Percentiles rank a stretch among this genome's conserved stretches.
Evolutionary conservation across 2,888 invertebrate genomes (phyloP).

Genomic region (Erannis defoliaria): DNA sequence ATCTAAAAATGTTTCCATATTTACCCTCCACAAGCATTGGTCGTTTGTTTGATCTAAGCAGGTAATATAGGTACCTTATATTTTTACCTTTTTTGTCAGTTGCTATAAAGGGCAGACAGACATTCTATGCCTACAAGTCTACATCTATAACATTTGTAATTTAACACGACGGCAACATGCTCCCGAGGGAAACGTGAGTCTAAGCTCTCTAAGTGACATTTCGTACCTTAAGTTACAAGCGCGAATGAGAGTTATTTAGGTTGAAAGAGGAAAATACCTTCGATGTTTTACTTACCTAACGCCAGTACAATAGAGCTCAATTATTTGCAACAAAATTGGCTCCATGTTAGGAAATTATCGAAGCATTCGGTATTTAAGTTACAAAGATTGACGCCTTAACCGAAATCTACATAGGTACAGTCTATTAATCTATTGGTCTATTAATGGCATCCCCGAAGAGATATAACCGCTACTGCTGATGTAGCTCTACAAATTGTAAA

Average conservation of each 20-base stretch:
- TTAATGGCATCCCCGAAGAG: no score
- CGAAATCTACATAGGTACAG: no score
- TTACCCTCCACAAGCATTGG: no score
- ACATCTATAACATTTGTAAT: conserved; percentile 18
- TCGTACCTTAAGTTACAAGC: conserved; percentile 14
- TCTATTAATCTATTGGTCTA: no score
- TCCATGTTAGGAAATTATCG: no score
- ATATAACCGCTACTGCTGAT: no score
- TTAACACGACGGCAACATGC: conserved; percentile 8
- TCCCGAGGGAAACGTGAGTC: conserved; percentile 11
- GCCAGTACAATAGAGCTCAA: background rate
- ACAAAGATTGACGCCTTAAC: no score
- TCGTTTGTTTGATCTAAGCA: no score
- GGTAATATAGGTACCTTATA: background rate
- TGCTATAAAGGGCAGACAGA: background rate
- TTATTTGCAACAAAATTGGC: no score
- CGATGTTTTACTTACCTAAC: background rate
- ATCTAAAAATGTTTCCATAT: no score
- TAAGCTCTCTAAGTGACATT: conserved; percentile 14
- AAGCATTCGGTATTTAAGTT: no score
- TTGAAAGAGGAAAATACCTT: background rate
- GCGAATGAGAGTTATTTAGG: conserved; percentile 13
- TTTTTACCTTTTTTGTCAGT: background rate
- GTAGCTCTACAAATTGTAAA: no score
- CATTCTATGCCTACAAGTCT: conserved; percentile 1